These are phyloP conservation scores for Neotoma lepida DNA, from an alignment of 2,113 vertebrate genomes.

Conservation along the genomic window DNA sequence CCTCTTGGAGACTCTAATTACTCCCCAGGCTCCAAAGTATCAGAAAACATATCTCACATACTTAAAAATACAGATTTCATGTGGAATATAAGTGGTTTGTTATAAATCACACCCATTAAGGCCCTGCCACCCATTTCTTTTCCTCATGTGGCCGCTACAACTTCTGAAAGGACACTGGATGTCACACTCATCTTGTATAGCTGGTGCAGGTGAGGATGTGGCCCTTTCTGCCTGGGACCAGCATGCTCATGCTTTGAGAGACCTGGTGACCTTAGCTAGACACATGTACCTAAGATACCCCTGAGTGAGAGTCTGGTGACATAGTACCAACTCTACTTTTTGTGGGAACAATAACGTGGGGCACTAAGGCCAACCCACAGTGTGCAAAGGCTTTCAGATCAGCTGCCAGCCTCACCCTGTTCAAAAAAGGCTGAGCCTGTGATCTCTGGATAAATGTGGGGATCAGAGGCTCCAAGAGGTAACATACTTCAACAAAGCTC, in stretches of 20 bases:
- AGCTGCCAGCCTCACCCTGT: accelerated
- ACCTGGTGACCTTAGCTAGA: accelerated
- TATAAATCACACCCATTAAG: accelerated
- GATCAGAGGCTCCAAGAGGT: neutral
- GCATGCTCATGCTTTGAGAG: accelerated
- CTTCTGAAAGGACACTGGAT: accelerated
- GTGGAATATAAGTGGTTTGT: neutral
- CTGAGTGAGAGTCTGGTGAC: neutral
- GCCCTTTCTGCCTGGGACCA: neutral
- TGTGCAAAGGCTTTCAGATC: accelerated
- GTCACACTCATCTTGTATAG: accelerated
- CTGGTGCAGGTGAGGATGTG: accelerated
- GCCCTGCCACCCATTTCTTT: accelerated
- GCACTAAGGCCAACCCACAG: neutral
- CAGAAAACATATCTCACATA: neutral
- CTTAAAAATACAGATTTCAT: accelerated
- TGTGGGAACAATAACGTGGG: accelerated
- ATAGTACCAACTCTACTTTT: accelerated
- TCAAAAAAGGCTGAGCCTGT: neutral
- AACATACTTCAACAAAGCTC: accelerated
- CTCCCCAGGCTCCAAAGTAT: conserved; percentile 36
- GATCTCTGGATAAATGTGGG: neutral
- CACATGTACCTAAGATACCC: accelerated
- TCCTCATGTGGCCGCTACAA: accelerated
- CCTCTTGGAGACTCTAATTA: conserved; percentile 55